Evolutionary conservation across 2,797 vertebrate genomes (phyloP), one percentile per base, ranked within the genome.

Genomic region (Loris lydekkerianus): DNA sequence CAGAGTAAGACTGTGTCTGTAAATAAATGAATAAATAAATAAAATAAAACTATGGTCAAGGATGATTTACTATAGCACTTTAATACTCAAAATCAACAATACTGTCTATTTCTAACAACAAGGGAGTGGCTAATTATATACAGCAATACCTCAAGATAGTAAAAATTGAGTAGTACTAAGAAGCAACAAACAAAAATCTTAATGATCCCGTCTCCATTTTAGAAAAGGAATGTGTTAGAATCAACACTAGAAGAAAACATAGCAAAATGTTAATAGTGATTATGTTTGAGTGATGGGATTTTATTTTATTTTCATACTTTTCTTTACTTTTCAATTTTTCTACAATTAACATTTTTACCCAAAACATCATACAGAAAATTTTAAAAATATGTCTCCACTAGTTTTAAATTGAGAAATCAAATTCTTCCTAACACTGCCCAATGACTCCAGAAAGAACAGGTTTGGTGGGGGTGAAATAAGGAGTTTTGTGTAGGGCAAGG

Each of bases 371-470:
- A 65, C 10, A 67, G 86, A 84, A 90, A 84, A 56, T 69, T 46
- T 7, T 2, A 23, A 75, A 88, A 76, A 43, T 61, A 53, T 2
- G 77, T 53, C 23, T 40, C 7, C 43, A 21, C 27, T 21, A 14
- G 21, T 67, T 93, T 93, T 92, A 37, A 91, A 40, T 7, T 81
- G 43, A 89, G 72, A 92, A 86, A 84, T 85, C 17, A 73, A 13
- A 61, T 69, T 75, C 60, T 21, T 87, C 56, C 67, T 60, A 25
- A 63, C 5, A 1, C 72, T 18, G 29, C 21, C 58, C 17, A 7
- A 0, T 9, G 65, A 37, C 25, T 67, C 8, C 1, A 4, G 15
- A 56, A 49, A 65, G 78, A 61, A 27, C 10, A 78, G 60, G 25
- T 14, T 7, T 43, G 49, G 20, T 2, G 17, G 14, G 14, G 67